A percentile compares a stretch with the other conserved stretches of the same genome.
These are phyloP conservation scores for Noctilio leporinus DNA, from an alignment of 2,113 vertebrate genomes.

Conservation along the genomic window DNA sequence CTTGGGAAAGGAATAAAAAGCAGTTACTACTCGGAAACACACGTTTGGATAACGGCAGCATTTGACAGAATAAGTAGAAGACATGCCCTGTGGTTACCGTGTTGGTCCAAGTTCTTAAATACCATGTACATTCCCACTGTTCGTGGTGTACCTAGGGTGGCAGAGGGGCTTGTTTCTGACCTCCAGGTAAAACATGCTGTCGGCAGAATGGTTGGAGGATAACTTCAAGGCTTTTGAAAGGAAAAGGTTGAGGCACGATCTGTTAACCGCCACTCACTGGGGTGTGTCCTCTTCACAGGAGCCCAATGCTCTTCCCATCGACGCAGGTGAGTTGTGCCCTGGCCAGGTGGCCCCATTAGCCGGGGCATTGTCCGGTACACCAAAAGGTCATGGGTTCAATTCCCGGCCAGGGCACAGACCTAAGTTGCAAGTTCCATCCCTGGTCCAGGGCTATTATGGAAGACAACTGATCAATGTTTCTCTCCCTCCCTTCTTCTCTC, in stretches of 20 bases:
- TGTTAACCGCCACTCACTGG: background rate
- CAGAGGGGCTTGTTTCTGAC: background rate
- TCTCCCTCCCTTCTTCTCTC: too few species aligned
- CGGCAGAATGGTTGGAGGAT: background rate
- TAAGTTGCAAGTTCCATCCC: too few species aligned
- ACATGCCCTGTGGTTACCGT: rapidly evolving
- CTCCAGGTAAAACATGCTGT: background rate
- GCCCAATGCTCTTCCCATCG: background rate
- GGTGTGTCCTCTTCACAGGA: background rate
- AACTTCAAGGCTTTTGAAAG: background rate
- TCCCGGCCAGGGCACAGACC: too few species aligned
- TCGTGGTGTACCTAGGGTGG: too few species aligned
- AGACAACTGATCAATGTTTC: too few species aligned
- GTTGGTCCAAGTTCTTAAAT: background rate
- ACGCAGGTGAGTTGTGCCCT: background rate
- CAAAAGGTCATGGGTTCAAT: too few species aligned
- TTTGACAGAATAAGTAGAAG: background rate
- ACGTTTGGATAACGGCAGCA: background rate
- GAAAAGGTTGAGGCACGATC: background rate
- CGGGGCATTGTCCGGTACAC: too few species aligned
- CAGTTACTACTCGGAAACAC: background rate
- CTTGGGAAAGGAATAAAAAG: background rate
- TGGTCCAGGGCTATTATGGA: too few species aligned
- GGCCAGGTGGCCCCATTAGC: too few species aligned
- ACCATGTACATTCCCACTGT: background rate